Conservation (phyloP, 2,888 invertebrate species). For the Esperia sulphurella region DNA sequence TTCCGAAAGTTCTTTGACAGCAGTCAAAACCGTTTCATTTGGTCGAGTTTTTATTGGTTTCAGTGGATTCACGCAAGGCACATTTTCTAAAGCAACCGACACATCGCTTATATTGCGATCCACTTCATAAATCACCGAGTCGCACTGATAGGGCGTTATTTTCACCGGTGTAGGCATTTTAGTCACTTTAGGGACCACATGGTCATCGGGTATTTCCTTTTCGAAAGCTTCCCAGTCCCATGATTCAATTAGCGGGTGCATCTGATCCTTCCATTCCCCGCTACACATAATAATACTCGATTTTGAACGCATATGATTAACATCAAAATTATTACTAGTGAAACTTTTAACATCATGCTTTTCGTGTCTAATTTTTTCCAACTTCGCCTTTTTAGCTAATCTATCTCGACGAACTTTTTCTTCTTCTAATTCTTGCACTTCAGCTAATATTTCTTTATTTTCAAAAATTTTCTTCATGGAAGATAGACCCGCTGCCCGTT, state of each 20-base stretch:
- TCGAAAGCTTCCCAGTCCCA: constrained; percentile 83
- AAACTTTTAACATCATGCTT: constrained; percentile 69
- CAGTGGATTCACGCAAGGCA: constrained; percentile 81
- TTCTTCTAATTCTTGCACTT: constrained; percentile 80
- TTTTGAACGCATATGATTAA: constrained; percentile 73
- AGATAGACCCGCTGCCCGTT: constrained; percentile 82
- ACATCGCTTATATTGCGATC: constrained; percentile 73
- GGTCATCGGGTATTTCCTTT: constrained; percentile 74
- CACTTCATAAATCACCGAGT: constrained; percentile 72
- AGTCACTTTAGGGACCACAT: constrained; percentile 63
- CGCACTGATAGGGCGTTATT: constrained; percentile 68
- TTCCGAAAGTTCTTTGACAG: constrained; percentile 75
- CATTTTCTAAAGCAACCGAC: constrained; percentile 78
- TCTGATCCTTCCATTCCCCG: constrained; percentile 81
- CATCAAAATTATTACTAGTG: constrained; percentile 67
- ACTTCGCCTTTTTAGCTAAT: constrained; percentile 60
- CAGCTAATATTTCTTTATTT: constrained; percentile 85
- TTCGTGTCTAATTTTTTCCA: constrained; percentile 64
- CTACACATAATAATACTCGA: constrained; percentile 70
- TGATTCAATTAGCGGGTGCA: constrained; percentile 81
- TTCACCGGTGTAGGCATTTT: constrained; percentile 70
- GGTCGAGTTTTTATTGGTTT: constrained; percentile 76
- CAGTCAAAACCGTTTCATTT: constrained; percentile 57
- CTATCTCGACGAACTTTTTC: constrained; percentile 63
- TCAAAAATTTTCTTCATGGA: constrained; percentile 86